phyloP scores from a whole-genome alignment of 2,797 vertebrate species.

The Fratercula arctica region DNA sequence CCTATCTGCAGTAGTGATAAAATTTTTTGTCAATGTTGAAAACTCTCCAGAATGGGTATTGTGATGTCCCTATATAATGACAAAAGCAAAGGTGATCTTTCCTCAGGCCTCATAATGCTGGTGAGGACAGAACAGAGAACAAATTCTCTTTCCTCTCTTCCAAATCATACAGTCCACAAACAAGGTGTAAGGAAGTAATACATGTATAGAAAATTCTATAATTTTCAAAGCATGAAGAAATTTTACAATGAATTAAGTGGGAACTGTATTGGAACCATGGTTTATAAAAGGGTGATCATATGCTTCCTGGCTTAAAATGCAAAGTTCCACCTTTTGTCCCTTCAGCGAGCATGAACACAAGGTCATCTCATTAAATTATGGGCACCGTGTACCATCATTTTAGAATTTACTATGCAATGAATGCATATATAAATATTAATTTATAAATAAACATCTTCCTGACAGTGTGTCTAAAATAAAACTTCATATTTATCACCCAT shows the following conservation, averaged over 20 bases:
- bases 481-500: conserved; percentile 25
- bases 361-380: neutral
- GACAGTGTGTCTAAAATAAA: conserved; percentile 17
- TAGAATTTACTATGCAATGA: neutral
- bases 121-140: neutral
- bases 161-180: neutral
- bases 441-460: conserved; percentile 25
- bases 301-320: neutral
- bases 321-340: neutral
- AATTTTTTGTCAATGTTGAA: neutral
- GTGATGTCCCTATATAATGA: neutral
- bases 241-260: neutral
- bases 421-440: neutral
- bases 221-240: neutral
- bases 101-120: neutral
- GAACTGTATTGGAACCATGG: neutral
- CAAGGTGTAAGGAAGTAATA: neutral
- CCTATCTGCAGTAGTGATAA: neutral
- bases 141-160: neutral
- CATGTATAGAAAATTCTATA: neutral
- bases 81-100: neutral
- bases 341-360: neutral
- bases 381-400: neutral
- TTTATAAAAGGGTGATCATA: neutral
- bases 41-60: neutral